phyloP scores from a whole-genome alignment of 2,797 vertebrate species.

The Decapterus maruadsi region DNA sequence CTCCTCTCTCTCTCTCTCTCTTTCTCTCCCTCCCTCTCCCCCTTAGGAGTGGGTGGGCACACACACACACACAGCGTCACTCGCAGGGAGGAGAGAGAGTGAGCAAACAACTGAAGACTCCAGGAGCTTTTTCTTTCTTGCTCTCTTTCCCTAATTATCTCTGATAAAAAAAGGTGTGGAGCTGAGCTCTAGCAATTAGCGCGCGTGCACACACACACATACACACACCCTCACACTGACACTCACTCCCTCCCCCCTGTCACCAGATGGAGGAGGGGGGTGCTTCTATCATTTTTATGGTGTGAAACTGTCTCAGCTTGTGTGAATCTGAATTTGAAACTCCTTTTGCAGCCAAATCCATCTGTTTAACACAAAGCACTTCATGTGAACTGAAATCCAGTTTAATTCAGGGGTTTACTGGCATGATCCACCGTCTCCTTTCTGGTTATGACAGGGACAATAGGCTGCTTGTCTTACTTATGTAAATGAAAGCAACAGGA shows the following conservation, averaged over 20 bases:
- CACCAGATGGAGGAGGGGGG: slow-evolving; percentile 67
- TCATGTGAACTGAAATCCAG: slow-evolving; percentile 42
- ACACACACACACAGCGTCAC: slow-evolving; percentile 65
- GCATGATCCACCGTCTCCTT: slow-evolving; percentile 6
- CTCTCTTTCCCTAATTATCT: slow-evolving; percentile 75
- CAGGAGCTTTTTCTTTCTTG: slow-evolving; percentile 66
- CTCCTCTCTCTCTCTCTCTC: slow-evolving; percentile 50
- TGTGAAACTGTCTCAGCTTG: slow-evolving; percentile 68
- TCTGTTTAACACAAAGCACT: slow-evolving; percentile 64
- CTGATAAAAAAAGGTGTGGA: slow-evolving; percentile 74
- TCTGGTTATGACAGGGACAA: slow-evolving; percentile 31
- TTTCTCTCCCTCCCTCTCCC: slow-evolving; percentile 41
- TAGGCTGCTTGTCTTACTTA: slow-evolving; percentile 28
- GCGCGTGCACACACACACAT: neutral
- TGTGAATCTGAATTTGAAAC: slow-evolving; percentile 65
- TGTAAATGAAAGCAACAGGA: slow-evolving; percentile 59
- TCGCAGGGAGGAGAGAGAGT: slow-evolving; percentile 66
- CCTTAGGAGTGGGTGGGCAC: slow-evolving; percentile 72
- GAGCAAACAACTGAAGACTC: slow-evolving; percentile 66
- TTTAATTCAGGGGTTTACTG: slow-evolving; percentile 25
- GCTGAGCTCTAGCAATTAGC: slow-evolving; percentile 60
- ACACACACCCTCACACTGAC: slow-evolving; percentile 9
- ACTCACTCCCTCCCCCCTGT: slow-evolving; percentile 25
- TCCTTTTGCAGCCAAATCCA: slow-evolving; percentile 72
- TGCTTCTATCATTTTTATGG: slow-evolving; percentile 57